Percentiles rank a stretch among this genome's conserved stretches.
These are phyloP conservation scores for Leptinotarsa tumamoca DNA, from an alignment of 2,888 invertebrate genomes.

Conservation along the genomic window DNA sequence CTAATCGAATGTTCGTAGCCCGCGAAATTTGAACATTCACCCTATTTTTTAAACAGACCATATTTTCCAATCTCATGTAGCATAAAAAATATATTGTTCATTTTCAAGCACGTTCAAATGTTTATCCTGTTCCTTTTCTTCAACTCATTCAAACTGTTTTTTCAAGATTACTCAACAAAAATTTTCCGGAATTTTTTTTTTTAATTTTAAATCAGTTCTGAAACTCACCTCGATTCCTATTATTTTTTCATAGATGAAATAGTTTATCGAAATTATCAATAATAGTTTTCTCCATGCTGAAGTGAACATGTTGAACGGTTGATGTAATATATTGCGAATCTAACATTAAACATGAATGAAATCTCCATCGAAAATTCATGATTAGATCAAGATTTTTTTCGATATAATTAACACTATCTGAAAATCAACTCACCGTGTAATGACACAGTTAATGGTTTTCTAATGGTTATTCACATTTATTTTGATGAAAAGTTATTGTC, in stretches of 20 bases:
- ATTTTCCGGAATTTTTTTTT: not conserved
- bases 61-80: too few species aligned
- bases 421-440: conserved; percentile 3
- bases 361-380: conserved; percentile 7
- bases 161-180: not conserved
- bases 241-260: not conserved
- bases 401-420: conserved; percentile 11
- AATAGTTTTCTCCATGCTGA: conserved; percentile 1
- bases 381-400: conserved; percentile 6
- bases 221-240: not conserved
- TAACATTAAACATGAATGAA: conserved; percentile 5
- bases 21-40: not conserved
- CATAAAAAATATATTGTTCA: too few species aligned
- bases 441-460: conserved; percentile 13
- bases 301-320: conserved; percentile 1
- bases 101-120: too few species aligned
- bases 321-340: not conserved
- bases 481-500: not conserved
- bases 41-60: too few species aligned
- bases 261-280: not conserved
- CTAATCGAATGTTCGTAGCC: too few species aligned
- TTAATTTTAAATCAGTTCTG: not conserved
- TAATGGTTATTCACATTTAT: not conserved
- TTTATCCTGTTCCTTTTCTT: too few species aligned
- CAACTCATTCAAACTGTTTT: not conserved